Percentiles rank a stretch among this genome's conserved stretches.
Conservation (phyloP, 2,113 vertebrate species). For the Saccopteryx leptura region DNA sequence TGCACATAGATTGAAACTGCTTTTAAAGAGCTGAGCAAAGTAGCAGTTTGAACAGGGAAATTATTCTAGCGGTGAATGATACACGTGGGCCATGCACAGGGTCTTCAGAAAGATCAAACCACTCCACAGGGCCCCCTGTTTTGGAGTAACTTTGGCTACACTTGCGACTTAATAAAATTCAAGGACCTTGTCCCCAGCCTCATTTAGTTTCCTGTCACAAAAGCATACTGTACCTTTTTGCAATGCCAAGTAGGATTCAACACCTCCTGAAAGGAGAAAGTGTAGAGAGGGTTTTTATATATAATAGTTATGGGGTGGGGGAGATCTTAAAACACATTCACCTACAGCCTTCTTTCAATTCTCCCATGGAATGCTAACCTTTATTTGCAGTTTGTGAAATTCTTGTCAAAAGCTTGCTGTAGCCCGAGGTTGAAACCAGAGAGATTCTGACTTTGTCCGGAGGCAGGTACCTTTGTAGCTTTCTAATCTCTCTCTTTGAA, state of each 20-base stretch:
- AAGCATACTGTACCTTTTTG: slow-evolving; percentile 52
- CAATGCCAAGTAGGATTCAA: slow-evolving; percentile 74
- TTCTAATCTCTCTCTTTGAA: slow-evolving; percentile 85
- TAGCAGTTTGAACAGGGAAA: neutral
- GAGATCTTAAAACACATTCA: slow-evolving; percentile 80
- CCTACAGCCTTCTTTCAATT: slow-evolving; percentile 75
- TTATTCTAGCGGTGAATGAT: neutral
- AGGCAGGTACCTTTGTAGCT: slow-evolving; percentile 84
- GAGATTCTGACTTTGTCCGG: slow-evolving; percentile 85
- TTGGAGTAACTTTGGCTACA: neutral
- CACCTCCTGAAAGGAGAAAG: slow-evolving; percentile 64
- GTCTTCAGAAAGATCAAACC: slow-evolving; percentile 7
- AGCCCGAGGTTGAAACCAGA: slow-evolving; percentile 85
- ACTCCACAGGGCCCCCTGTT: neutral
- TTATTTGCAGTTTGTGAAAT: slow-evolving; percentile 85
- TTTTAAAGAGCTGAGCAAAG: neutral
- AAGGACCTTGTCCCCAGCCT: slow-evolving; percentile 53
- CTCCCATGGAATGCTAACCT: slow-evolving; percentile 82
- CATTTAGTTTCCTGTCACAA: slow-evolving; percentile 80
- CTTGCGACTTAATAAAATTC: slow-evolving; percentile 63
- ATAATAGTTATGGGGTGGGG: neutral
- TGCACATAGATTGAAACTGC: neutral
- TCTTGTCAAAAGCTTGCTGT: slow-evolving; percentile 80
- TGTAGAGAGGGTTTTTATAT: slow-evolving; percentile 73
- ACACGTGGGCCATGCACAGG: neutral